Evolutionary conservation across 2,888 invertebrate species (phyloP).

Genomic region (Alcis repandata): DNA sequence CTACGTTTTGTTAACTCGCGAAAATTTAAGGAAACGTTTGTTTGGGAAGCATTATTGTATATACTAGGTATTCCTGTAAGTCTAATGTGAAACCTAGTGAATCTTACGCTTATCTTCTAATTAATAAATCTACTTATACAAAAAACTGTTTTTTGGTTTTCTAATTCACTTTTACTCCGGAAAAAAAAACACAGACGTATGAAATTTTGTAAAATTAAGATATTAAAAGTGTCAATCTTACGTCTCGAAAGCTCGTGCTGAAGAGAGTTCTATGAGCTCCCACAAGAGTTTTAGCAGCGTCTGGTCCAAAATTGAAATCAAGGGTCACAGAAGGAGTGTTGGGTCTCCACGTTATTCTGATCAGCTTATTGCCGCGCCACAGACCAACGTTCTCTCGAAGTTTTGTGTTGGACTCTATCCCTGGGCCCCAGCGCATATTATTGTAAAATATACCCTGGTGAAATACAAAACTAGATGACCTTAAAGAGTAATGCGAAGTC

Average conservation of each 20-base stretch:
- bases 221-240: conserved; percentile 45
- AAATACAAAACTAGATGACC: background rate
- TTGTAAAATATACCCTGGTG: conserved; percentile 80
- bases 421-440: conserved; percentile 87
- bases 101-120: too few relatives aligned
- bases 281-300: conserved; percentile 52
- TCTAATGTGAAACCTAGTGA: too few relatives aligned
- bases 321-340: conserved; percentile 58
- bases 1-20: too few relatives aligned
- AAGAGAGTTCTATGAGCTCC: conserved; percentile 61
- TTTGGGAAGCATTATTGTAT: too few relatives aligned
- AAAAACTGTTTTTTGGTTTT: too few relatives aligned
- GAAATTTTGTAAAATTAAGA: conserved; percentile 6
- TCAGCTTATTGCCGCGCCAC: conserved; percentile 81
- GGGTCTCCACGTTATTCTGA: conserved; percentile 77
- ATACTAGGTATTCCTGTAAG: too few relatives aligned
- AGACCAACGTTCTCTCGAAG: conserved; percentile 84
- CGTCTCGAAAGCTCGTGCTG: conserved; percentile 45
- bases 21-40: too few relatives aligned
- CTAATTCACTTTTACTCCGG: too few relatives aligned
- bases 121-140: too few relatives aligned
- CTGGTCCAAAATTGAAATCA: conserved; percentile 55
- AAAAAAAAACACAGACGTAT: background rate
- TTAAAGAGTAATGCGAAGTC: background rate
- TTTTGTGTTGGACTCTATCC: conserved; percentile 75